Evolutionary conservation across 23 tunicate genomes (phyloP), one percentile per base, ranked within the genome.

Genomic region (Clavelina lepadiformis): DNA sequence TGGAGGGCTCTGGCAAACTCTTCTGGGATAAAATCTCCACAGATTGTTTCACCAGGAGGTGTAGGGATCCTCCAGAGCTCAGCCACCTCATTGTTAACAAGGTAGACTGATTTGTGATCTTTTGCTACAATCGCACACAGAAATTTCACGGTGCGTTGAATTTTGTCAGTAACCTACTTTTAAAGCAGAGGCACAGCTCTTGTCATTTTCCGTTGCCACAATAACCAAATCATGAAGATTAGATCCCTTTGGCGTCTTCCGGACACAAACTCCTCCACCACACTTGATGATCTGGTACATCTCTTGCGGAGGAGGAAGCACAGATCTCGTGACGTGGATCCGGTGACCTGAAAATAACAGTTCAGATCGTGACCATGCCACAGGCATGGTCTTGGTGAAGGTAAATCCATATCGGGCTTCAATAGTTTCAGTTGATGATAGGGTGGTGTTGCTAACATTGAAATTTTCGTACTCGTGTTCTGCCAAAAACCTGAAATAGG

Each of bases 61-160:
- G n/a, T n/a, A n/a, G n/a, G n/a, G n/a, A n/a, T n/a, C n/a, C n/a
- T n/a, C n/a, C n/a, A n/a, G n/a, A n/a, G n/a, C n/a, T n/a, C n/a
- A n/a, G n/a, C n/a, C n/a, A n/a, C n/a, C n/a, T n/a, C n/a, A n/a
- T n/a, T n/a, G n/a, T n/a, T n/a, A n/a, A n/a, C n/a, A n/a, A n/a
- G n/a, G n/a, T n/a, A n/a, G n/a, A n/a, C n/a, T n/a, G n/a, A n/a
- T n/a, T n/a, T n/a, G n/a, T n/a, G n/a, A n/a, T n/a, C n/a, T n/a
- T n/a, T n/a, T n/a, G n/a, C 56, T 50, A 75, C 77, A 29, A 78
- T 51, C 2, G 95, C 95, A 67, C 95, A 86, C 1, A 86, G 47
- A 38, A 86, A 86, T 67, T 86, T 86, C 25, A 86, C 71, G 49
- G 85, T 86, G 37, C 95, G 74, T n/a, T 80, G 68, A 63, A 86